Evolutionary conservation across 2,888 invertebrate species (phyloP), one percentile per base, ranked within the genome.

Genomic region (Crepidodera aurea): DNA sequence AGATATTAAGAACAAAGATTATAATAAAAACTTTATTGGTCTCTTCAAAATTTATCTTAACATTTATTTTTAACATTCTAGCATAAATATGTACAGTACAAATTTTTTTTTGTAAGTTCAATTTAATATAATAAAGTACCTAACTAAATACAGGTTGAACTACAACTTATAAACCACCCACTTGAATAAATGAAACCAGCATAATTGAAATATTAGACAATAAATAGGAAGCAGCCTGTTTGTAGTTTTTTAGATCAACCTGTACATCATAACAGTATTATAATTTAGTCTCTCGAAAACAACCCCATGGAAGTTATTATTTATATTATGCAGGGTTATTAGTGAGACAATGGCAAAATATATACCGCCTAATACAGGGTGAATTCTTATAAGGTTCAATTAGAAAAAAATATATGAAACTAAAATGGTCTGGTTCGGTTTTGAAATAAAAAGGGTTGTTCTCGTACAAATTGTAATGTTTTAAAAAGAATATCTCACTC

Each of bases 11-110:
- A n/a, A n/a, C n/a, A n/a, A n/a, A n/a, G n/a, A n/a, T 51, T 40
- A 37, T 58, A 58, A 60, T 60, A 60, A 64, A 62, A 62, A 58
- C 46, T 62, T 51, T 62, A 62, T 58, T 62, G 58, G 57, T 62
- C 58, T 48, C 19, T 15, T 56, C 34, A 50, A 57, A 51, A 56
- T 56, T 58, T 34, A 39, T 58, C 42, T 29, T 58, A 62, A 57
- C 58, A 62, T 62, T 42, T 44, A 42, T 53, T 39, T 48, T 46
- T 54, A 60, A 54, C 54, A 54, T 60, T 54, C 54, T 60, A 60
- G 19, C 48, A 54, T 57, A 62, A 32, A 51, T 60, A 60, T 60
- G 51, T 64, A 64, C 64, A 64, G 44, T 63, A 59, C 51, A 63
- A 64, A 60, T 51, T 51, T 42, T 55, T 55, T 54, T 51, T 64